These are phyloP conservation scores for Ctenochaetus hawaiiensis DNA, from an alignment of 2,797 vertebrate species.

Conservation along the genomic window DNA sequence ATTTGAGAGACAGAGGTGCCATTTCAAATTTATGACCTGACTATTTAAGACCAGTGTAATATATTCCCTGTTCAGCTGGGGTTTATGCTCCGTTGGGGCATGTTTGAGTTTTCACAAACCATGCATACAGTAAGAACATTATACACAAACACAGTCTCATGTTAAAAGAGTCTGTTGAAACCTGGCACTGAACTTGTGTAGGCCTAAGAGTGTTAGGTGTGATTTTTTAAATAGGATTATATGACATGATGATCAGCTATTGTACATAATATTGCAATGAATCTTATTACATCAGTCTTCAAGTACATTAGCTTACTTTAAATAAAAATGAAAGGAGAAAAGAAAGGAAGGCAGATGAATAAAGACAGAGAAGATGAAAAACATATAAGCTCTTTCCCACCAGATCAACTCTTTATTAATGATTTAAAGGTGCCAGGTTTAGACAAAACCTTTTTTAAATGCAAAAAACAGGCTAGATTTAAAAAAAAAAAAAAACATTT, in stretches of 20 bases:
- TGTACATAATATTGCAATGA: not conserved
- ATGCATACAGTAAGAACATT: conserved; percentile 3
- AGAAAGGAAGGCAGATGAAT: not conserved
- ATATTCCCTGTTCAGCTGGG: conserved; percentile 54
- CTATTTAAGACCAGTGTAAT: conserved; percentile 65
- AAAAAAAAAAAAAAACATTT: rapidly evolving
- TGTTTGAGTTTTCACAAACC: conserved; percentile 32
- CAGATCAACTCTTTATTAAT: not conserved
- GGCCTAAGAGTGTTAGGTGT: not conserved
- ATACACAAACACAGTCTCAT: conserved; percentile 26
- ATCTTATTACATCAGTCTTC: not conserved
- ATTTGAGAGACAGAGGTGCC: conserved; percentile 64
- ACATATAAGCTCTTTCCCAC: not conserved
- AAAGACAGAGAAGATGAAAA: not conserved
- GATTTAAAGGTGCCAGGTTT: not conserved
- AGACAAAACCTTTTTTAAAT: not conserved
- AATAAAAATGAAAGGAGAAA: not conserved
- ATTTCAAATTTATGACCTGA: conserved; percentile 71
- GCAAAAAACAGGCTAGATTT: not conserved
- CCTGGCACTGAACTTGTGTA: not conserved
- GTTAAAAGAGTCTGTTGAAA: conserved; percentile 5
- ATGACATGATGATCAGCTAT: not conserved
- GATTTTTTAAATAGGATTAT: not conserved
- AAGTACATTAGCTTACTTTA: not conserved
- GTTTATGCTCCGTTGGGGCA: conserved; percentile 38